Base-by-base conservation (phyloP, 2,113 vertebrate species). In the Platichthys flesus region DNA sequence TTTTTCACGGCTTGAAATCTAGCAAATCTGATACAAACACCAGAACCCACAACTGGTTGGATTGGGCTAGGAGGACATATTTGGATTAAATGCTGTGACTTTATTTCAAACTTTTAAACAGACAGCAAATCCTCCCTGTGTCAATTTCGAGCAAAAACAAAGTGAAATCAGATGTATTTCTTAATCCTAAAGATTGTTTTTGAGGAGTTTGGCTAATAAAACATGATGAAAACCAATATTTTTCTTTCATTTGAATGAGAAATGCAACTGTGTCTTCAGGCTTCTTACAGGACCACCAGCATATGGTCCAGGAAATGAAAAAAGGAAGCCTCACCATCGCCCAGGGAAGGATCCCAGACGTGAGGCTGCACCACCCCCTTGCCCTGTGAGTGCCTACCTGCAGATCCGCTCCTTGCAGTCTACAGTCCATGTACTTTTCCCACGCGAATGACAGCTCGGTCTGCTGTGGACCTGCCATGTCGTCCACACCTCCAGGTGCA, bases 371-470 rank as follows among this genome's bases (percentile, higher is more conserved):
- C 35, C 56, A 21, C 14, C 18, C 14, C 58, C 58, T 23, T 21
- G 21, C 12, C 21, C 10, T 8, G 2, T 31, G 14, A 52, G 26
- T 35, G n/a, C 73, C 78, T 90, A 95, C 94, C 94, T 94, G 93
- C 78, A 94, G 86, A 82, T 95, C 93, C 4, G 93, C 92, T 88
- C 93, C 94, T 60, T 94, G 94, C 23, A 92, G 78, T 16, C 94
- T 89, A 67, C 91, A 93, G 73, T 95, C 93, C 91, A 93, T 94
- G 74, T 95, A 95, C 62, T 92, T 94, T 57, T 95, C 94, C 94
- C 94, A 95, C 49, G 94, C 91, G 42, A 85, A 93, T 15, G 90
- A 88, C 76, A 95, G 88, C 76, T 91, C 91, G 21, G 84, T 84
- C 77, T 89, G 85, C 71, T 87, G 91, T 57, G 79, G 82, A 71